Percentiles rank a stretch among this genome's conserved stretches.
Evolutionary conservation across 2,888 invertebrate species (phyloP).

Genomic region (Camptogramma bilineatum): DNA sequence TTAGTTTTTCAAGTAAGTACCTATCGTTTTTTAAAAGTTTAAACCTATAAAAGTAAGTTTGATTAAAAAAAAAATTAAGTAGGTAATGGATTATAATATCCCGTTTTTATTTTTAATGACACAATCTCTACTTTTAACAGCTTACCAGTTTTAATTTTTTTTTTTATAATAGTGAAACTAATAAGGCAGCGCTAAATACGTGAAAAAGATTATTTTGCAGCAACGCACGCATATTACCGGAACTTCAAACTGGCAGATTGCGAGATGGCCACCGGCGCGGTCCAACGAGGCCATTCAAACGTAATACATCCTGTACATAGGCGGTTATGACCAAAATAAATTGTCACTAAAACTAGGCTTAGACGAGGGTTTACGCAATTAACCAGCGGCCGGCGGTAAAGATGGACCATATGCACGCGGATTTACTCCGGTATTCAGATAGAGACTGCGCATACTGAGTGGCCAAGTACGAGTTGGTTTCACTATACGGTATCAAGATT

Average conservation of each 20-base stretch:
- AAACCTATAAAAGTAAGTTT: no score
- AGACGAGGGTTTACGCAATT: slow-evolving; percentile 83
- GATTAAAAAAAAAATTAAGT: no score
- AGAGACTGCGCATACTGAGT: no score
- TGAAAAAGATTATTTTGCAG: neutral
- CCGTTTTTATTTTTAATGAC: no score
- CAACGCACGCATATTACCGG: slow-evolving; percentile 19
- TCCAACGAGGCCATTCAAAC: slow-evolving; percentile 38
- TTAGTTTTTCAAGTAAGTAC: no score
- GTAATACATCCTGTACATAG: slow-evolving; percentile 60
- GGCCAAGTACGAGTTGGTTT: no score
- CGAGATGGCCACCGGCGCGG: slow-evolving; percentile 15
- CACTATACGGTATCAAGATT: no score
- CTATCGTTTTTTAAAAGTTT: no score
- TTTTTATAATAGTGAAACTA: neutral
- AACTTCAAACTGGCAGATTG: slow-evolving; percentile 32
- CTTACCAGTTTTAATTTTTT: no score
- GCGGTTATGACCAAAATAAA: slow-evolving; percentile 73
- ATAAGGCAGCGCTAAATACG: neutral
- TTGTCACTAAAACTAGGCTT: slow-evolving; percentile 78
- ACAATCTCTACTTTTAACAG: no score
- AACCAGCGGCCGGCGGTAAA: slow-evolving; percentile 60
- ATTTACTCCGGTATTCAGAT: neutral
- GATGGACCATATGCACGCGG: slow-evolving; percentile 26
- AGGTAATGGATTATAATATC: no score